Evolutionary conservation across 2,113 vertebrate species (phyloP), one percentile per base, ranked within the genome.

Genomic region (Poeciliopsis occidentalis): DNA sequence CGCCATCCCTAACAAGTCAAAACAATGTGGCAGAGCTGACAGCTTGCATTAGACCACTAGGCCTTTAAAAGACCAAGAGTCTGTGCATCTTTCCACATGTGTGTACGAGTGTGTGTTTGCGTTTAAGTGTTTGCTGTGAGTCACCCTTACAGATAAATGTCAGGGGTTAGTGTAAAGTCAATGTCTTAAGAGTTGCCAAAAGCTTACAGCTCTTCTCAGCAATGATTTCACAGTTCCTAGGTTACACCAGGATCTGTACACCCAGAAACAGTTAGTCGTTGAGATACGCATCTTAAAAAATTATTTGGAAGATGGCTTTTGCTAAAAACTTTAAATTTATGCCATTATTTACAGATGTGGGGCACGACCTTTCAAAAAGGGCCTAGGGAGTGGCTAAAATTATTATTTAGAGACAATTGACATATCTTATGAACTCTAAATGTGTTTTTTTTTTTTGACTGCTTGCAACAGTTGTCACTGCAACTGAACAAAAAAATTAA

Each of bases 21-120:
- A 93, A 91, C 86, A 91, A 88, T 88, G 89, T 91, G 86, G 80
- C 90, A 91, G 75, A 83, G 75, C 87, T 91, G 90, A 92, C 92
- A 93, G 78, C 73, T 88, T 69, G n/a, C 47, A 88, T 92, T 91
- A 91, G 82, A 88, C 80, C 70, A 88, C 74, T 64, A 85, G 85
- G 81, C 84, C 76, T 89, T 86, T 86, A 90, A 91, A 91, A 90
- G 89, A 90, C 88, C 87, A 86, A 80, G 73, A 75, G 86, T 81
- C 75, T 77, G 65, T 76, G 67, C 11, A 27, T 30, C 4, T 27
- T 47, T 64, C 29, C 11, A 44, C 4, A 26, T 51, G 32, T 66
- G 60, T 62, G 39, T 68, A 51, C 39, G 67, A 34, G 34, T 57
- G 70, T 26, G 65, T 78, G 73, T 72, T 22, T 61, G 71, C 54